Evolutionary conservation across 1,140 invertebrate species (phyloP), one percentile per base, ranked within the genome.

Genomic region (Agrilus planipennis): DNA sequence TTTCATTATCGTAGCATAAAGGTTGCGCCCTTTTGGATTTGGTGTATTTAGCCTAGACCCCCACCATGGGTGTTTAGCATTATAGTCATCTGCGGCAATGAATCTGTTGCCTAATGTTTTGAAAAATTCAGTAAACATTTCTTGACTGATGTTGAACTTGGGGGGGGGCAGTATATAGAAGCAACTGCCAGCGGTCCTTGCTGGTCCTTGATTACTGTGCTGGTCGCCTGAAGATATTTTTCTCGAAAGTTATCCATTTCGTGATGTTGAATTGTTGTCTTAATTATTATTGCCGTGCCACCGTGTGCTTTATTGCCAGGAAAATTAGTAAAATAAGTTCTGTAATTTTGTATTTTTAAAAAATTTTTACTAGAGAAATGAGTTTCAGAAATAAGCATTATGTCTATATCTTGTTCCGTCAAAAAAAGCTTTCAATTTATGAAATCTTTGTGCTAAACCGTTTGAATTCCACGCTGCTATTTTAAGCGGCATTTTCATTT

Each of bases 41-140:
- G 25, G 35, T n/a, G 19, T 18, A 15, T 17, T 3, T 14, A 58
- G 37, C 44, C 62, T 58, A 1, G 59, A 67, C 0, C 60, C 62
- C 64, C 61, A 37, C 10, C 16, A 17, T 17, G 18, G 15, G 32
- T 34, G 32, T 18, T 34, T 34, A 9, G 14, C 32, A n/a, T 34
- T 37, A 17, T 37, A 37, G 17, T 37, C 35, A 17, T 21, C 35
- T 12, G 11, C 35, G 10, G 35, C 35, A 7, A 25, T n/a, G 16
- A 37, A 37, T 21, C 35, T 21, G 14, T 22, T 22, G 14, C 35
- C 35, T 22, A 37, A 17, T 3, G 35, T 22, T 21, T 34, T 34
- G 32, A 23, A 37, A 17, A 37, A 37, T 11, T 37, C 11, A 9
- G 19, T 22, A 14, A 22, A 37, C 10, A 22, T 18, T 37, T 14